These are phyloP conservation scores for Poecilia picta DNA, from an alignment of 2,797 vertebrate genomes.

Conservation along the genomic window DNA sequence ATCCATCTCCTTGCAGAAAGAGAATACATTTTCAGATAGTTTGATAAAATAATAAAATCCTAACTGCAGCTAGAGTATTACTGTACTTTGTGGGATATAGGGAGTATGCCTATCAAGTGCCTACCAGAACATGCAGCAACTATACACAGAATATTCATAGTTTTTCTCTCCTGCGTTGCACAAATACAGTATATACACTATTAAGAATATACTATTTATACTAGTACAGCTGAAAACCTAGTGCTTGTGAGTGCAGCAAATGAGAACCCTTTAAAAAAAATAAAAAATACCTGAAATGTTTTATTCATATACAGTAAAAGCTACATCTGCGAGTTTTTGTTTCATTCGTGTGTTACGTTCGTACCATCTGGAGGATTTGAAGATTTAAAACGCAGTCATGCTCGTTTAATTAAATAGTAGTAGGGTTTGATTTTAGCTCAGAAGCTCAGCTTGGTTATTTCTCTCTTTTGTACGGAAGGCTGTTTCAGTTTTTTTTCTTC, in stretches of 20 bases:
- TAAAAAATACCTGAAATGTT: constrained; percentile 66
- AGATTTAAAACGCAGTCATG: constrained; percentile 63
- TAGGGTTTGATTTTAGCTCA: constrained; percentile 12
- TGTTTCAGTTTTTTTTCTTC: background rate
- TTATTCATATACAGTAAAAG: constrained; percentile 75
- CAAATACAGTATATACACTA: constrained; percentile 81
- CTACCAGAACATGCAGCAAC: constrained; percentile 84
- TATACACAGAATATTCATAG: constrained; percentile 82
- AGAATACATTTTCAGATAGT: constrained; percentile 73
- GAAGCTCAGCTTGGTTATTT: constrained; percentile 28
- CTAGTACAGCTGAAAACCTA: constrained; percentile 70
- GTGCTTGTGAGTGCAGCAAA: constrained; percentile 72
- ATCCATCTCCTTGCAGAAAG: constrained; percentile 74
- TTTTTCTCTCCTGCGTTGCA: constrained; percentile 82
- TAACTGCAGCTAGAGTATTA: constrained; percentile 76
- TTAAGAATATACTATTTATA: constrained; percentile 79
- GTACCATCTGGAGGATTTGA: constrained; percentile 72
- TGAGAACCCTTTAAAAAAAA: constrained; percentile 78
- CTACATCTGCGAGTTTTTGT: constrained; percentile 71
- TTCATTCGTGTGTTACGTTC: constrained; percentile 60
- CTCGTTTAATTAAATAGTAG: constrained; percentile 10
- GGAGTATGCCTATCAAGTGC: constrained; percentile 84
- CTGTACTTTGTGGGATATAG: constrained; percentile 76
- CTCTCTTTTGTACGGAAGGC: constrained; percentile 23
- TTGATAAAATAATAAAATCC: constrained; percentile 62